These are phyloP conservation scores for Lottia gigantea DNA, from an alignment of 2,888 invertebrate genomes.

Conservation along the genomic window DNA sequence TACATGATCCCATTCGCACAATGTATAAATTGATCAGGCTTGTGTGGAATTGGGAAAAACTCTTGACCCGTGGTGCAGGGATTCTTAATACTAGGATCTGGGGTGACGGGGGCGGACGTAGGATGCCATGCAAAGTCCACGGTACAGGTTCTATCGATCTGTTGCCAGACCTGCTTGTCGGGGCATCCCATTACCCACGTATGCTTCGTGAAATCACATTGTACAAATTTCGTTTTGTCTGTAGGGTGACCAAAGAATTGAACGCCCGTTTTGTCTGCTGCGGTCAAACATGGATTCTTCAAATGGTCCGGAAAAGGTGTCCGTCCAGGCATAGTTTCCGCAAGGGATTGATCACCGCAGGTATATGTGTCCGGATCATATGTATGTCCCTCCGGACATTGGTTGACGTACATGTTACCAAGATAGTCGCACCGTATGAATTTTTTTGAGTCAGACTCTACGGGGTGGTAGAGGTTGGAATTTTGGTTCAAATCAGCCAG, in stretches of 20 bases:
- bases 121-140: background rate
- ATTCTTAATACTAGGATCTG: background rate
- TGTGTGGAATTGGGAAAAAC: conserved; percentile 4
- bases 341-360: conserved; percentile 6
- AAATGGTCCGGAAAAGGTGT: background rate
- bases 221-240: background rate
- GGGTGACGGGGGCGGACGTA: background rate
- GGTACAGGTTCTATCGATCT: conserved; percentile 11
- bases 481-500: background rate
- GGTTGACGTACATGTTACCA: conserved; percentile 22
- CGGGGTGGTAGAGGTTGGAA: background rate
- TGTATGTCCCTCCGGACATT: conserved; percentile 14
- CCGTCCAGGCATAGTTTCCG: no score
- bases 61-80: conserved; percentile 8
- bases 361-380: conserved; percentile 11
- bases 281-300: background rate
- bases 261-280: background rate
- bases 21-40: conserved; percentile 9
- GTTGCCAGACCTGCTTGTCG: conserved; percentile 5
- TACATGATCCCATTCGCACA: conserved; percentile 10
- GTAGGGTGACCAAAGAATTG: background rate
- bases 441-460: background rate
- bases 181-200: conserved; percentile 20
- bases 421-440: conserved; percentile 14
- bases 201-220: conserved; percentile 16